Conservation (phyloP, 2,797 vertebrate species). For the Falco peregrinus region DNA sequence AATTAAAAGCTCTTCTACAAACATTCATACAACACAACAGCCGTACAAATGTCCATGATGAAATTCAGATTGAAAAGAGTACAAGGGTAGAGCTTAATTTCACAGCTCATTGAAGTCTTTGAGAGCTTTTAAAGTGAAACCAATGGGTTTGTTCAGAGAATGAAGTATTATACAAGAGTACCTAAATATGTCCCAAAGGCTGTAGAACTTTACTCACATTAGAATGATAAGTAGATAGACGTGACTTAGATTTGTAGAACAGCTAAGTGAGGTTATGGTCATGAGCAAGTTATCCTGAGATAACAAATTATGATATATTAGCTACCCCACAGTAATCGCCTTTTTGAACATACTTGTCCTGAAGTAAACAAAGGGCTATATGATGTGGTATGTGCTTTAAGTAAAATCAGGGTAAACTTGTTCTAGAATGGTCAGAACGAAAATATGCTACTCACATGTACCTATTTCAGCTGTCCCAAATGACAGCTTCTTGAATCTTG, state of each 20-base stretch:
- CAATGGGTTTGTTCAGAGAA: conserved; percentile 53
- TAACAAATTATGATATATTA: not conserved
- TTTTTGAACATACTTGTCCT: not conserved
- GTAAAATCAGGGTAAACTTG: not conserved
- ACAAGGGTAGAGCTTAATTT: conserved; percentile 65
- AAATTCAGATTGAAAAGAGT: conserved; percentile 47
- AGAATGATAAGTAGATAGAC: not conserved
- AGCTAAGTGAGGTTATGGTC: not conserved
- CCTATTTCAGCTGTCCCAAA: not conserved
- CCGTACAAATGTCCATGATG: conserved; percentile 54
- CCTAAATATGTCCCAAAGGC: conserved; percentile 29
- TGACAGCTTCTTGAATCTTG: not conserved
- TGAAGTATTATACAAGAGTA: conserved; percentile 15
- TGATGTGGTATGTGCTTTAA: fast-evolving
- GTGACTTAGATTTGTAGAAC: not conserved
- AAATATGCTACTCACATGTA: not conserved
- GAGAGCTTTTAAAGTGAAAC: conserved; percentile 57
- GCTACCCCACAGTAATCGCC: not conserved
- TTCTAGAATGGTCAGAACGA: not conserved
- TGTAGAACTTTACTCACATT: conserved; percentile 4
- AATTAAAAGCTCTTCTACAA: conserved; percentile 57
- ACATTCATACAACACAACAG: conserved; percentile 53
- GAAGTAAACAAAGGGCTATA: not conserved
- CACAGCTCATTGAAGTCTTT: conserved; percentile 65
- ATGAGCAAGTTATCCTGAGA: not conserved